Percentiles rank a stretch among this genome's conserved stretches.
Evolutionary conservation across 2,113 vertebrate genomes (phyloP).

Genomic region (Ranitomeya imitator): DNA sequence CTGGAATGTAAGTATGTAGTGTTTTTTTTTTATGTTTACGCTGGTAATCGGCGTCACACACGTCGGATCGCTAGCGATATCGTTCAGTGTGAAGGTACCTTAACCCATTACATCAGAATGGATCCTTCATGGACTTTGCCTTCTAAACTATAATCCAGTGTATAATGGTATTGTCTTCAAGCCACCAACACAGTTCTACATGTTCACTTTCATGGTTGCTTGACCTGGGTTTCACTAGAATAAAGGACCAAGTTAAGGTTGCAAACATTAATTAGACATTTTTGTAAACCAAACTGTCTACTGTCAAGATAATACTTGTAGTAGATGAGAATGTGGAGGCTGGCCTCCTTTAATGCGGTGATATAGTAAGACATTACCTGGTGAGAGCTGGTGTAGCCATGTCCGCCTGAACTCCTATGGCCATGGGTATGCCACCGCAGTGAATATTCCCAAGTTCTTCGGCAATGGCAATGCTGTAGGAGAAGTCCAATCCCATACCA

Average conservation of each 20-base stretch:
- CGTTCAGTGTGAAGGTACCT: too few relatives aligned
- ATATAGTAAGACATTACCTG: conserved; percentile 69
- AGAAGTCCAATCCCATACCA: conserved; percentile 85
- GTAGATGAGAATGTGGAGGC: not conserved
- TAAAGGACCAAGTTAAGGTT: too few relatives aligned
- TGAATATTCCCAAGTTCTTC: conserved; percentile 83
- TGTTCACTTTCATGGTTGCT: not conserved
- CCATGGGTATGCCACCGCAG: conserved; percentile 84
- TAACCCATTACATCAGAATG: too few relatives aligned
- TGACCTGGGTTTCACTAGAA: not conserved
- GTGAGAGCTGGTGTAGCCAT: conserved; percentile 87
- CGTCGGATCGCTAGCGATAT: too few relatives aligned
- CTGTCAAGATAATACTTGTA: not conserved
- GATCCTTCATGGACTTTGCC: too few relatives aligned
- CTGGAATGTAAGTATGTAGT: too few relatives aligned
- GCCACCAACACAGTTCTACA: not conserved
- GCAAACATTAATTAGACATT: too few relatives aligned
- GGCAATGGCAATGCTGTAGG: conserved; percentile 81
- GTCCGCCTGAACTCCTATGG: conserved; percentile 81
- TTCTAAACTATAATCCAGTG: too few relatives aligned
- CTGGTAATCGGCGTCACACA: too few relatives aligned
- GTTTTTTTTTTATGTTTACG: too few relatives aligned
- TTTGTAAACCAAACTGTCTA: too few relatives aligned
- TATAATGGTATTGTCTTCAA: not conserved
- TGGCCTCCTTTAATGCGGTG: not conserved